These are phyloP conservation scores for Lophura nycthemera DNA, from an alignment of 2,113 vertebrate species.

Conservation along the genomic window DNA sequence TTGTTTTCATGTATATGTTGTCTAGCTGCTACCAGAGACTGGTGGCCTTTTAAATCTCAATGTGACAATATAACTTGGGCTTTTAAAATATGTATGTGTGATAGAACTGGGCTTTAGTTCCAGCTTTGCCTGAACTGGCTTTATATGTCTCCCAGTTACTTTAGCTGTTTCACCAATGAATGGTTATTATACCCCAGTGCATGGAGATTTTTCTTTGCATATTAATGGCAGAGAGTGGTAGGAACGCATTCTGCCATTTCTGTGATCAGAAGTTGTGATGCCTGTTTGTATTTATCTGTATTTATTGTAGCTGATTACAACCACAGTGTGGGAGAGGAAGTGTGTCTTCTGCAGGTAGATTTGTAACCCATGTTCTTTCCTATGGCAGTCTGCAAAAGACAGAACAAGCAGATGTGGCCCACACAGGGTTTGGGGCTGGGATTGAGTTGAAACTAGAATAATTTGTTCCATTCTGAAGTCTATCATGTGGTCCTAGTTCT, in stretches of 20 bases:
- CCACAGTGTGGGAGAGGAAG: background rate
- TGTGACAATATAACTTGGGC: background rate
- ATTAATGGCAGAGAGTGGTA: background rate
- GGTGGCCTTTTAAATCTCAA: background rate
- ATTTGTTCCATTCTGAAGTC: background rate
- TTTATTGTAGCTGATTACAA: fast-evolving
- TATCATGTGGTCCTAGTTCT: fast-evolving
- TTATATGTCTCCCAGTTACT: background rate
- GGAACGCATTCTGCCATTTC: background rate
- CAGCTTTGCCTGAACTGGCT: background rate
- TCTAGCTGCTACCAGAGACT: background rate
- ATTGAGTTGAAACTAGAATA: background rate
- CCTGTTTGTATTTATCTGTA: background rate
- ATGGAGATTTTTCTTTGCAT: background rate
- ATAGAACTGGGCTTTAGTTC: background rate
- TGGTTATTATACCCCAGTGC: background rate
- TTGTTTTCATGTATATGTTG: background rate
- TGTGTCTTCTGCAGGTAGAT: background rate
- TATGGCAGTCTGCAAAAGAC: background rate
- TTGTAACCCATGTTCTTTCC: background rate
- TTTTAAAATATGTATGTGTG: background rate
- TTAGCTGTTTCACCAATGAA: background rate
- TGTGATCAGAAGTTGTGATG: fast-evolving
- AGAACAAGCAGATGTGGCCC: background rate
- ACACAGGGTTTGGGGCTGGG: background rate